A percentile compares a stretch with the other conserved stretches of the same genome.
Evolutionary conservation across 2,113 vertebrate species (phyloP).

Genomic region (Motacilla tschutschensis): DNA sequence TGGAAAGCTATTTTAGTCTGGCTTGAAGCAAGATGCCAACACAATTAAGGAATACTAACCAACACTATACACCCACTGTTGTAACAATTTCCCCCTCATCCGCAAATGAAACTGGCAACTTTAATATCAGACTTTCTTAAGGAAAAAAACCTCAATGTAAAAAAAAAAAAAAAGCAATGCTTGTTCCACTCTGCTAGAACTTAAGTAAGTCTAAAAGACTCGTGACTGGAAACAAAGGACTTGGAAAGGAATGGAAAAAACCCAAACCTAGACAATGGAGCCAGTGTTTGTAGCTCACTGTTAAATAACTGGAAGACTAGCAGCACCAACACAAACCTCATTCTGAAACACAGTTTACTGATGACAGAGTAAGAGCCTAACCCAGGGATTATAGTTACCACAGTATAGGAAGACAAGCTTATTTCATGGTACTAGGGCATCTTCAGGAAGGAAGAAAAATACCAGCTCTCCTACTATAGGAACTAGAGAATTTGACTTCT

Average conservation of each 20-base stretch:
- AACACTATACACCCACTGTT: conserved; percentile 51
- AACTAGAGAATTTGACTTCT: background rate
- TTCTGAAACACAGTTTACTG: background rate
- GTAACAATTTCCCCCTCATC: conserved; percentile 38
- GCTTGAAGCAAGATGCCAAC: conserved; percentile 37
- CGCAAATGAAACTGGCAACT: conserved; percentile 2
- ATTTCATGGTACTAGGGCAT: background rate
- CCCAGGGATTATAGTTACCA: background rate
- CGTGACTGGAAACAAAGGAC: background rate
- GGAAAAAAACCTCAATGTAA: background rate
- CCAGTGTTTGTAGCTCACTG: conserved; percentile 6
- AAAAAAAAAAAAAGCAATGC: background rate
- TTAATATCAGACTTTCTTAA: background rate
- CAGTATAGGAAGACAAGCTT: background rate
- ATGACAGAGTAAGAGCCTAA: background rate
- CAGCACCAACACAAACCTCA: background rate
- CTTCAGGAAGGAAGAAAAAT: background rate
- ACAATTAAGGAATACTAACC: conserved; percentile 47
- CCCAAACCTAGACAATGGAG: conserved; percentile 3
- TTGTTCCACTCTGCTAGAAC: background rate
- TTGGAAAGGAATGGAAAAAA: background rate
- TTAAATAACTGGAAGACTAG: conserved; percentile 19
- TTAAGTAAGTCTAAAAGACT: background rate
- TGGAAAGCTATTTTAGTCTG: conserved; percentile 37
- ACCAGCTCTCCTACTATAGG: background rate